Conservation (phyloP, 2,797 vertebrate species). For the Chaetophractus vellerosus region DNA sequence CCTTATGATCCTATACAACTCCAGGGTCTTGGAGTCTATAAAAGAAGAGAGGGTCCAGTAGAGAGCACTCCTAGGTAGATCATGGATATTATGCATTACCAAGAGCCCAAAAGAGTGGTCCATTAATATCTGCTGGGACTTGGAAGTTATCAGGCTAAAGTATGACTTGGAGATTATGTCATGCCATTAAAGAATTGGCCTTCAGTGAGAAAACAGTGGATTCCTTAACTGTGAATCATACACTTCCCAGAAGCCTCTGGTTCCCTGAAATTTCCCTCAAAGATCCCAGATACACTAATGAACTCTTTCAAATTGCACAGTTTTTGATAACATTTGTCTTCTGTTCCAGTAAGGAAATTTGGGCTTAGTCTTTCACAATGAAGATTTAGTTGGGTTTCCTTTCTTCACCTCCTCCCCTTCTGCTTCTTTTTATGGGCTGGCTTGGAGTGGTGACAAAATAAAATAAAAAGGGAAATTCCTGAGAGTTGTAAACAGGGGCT, state of each 20-base stretch:
- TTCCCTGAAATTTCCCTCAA: slow-evolving; percentile 9
- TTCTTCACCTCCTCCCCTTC: neutral
- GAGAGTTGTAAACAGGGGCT: slow-evolving; percentile 59
- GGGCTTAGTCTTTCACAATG: neutral
- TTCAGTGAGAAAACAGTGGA: neutral
- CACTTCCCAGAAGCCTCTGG: slow-evolving; percentile 7
- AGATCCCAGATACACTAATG: neutral
- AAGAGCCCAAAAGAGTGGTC: neutral
- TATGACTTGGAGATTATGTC: neutral
- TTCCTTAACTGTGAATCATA: neutral
- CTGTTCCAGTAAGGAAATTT: slow-evolving; percentile 23
- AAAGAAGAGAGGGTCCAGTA: neutral
- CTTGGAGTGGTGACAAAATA: neutral
- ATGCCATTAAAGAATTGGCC: neutral
- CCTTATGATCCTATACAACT: neutral
- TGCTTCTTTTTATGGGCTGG: slow-evolving; percentile 12
- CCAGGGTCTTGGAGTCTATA: neutral
- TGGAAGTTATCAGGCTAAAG: slow-evolving; percentile 19
- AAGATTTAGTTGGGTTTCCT: neutral
- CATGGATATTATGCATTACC: neutral
- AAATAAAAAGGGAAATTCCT: slow-evolving; percentile 64
- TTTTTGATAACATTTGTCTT: neutral
- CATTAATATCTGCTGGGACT: neutral
- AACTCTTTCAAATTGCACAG: slow-evolving; percentile 3
- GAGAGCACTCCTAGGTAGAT: neutral